Evolutionary conservation across 2,888 invertebrate genomes (phyloP).

Genomic region (Drosophila recens): DNA sequence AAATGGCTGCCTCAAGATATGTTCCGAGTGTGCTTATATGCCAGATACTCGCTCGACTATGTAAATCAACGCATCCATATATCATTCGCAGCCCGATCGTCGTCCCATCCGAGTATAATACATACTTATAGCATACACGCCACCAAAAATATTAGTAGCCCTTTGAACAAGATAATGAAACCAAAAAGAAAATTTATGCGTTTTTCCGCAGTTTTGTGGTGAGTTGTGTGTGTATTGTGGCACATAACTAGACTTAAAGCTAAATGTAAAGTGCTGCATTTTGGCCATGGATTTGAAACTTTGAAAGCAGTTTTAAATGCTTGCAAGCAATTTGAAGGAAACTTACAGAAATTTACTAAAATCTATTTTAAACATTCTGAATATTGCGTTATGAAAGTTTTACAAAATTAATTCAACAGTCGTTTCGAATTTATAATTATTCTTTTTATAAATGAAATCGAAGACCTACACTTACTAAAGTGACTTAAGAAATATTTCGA

Average conservation of each 20-base stretch:
- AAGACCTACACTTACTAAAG: too few relatives aligned
- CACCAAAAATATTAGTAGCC: constrained; percentile 62
- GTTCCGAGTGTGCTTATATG: constrained; percentile 67
- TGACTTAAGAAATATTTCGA: too few relatives aligned
- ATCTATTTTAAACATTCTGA: too few relatives aligned
- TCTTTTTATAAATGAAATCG: too few relatives aligned
- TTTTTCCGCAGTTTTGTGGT: constrained; percentile 3
- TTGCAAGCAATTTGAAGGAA: too few relatives aligned
- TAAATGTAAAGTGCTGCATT: background rate
- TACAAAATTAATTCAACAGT: too few relatives aligned
- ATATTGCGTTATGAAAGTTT: too few relatives aligned
- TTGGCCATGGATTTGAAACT: background rate
- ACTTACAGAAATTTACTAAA: too few relatives aligned
- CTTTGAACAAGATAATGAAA: constrained; percentile 29
- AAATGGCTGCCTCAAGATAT: constrained; percentile 77
- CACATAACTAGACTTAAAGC: background rate
- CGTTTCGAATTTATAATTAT: too few relatives aligned
- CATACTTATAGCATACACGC: constrained; percentile 21
- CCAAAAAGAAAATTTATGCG: constrained; percentile 16
- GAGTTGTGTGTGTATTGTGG: background rate
- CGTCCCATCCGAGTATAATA: background rate
- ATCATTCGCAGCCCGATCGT: constrained; percentile 71
- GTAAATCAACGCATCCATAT: constrained; percentile 64
- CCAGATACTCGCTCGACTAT: constrained; percentile 50
- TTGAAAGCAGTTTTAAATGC: too few relatives aligned